Conservation (phyloP, 2,113 vertebrate genomes). For the Melanerpes aurifrons region DNA sequence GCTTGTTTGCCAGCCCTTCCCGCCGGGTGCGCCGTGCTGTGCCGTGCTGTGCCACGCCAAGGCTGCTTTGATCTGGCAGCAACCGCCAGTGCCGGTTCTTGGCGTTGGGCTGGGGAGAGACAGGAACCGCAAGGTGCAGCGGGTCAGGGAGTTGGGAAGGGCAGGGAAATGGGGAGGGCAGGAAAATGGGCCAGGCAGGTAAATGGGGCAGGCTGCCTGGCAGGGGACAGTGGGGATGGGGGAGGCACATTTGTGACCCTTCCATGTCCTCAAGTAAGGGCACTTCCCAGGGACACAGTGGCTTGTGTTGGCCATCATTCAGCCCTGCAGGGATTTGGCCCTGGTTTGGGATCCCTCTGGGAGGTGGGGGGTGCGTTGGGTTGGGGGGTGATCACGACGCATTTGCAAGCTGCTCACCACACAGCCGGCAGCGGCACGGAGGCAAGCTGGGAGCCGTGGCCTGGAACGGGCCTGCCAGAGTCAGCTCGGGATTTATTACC, state of each 20-base stretch:
- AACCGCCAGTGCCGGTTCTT: background rate
- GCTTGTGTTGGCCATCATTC: rapidly evolving
- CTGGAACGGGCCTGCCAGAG: slow-evolving; percentile 48
- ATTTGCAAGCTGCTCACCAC: slow-evolving; percentile 65
- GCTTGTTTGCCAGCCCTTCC: slow-evolving; percentile 52
- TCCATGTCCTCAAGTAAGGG: rapidly evolving
- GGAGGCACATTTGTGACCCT: background rate
- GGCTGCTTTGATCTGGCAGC: slow-evolving; percentile 31
- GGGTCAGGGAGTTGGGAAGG: background rate
- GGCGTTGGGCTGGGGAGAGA: background rate
- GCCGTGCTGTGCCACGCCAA: background rate
- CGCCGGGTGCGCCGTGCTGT: background rate
- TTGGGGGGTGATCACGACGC: background rate
- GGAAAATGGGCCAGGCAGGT: background rate
- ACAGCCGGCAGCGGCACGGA: background rate
- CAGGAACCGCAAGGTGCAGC: slow-evolving; percentile 6
- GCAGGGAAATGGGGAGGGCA: background rate
- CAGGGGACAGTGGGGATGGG: rapidly evolving
- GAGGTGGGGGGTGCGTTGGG: background rate
- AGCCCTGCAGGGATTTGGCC: background rate
- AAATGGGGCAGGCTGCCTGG: background rate
- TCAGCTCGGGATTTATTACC: slow-evolving; percentile 53
- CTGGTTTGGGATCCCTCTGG: background rate
- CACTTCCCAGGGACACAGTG: background rate
- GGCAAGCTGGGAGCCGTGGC: slow-evolving; percentile 42